These are phyloP conservation scores for Pterostichus niger DNA, from an alignment of 2,888 invertebrate genomes.

Conservation along the genomic window DNA sequence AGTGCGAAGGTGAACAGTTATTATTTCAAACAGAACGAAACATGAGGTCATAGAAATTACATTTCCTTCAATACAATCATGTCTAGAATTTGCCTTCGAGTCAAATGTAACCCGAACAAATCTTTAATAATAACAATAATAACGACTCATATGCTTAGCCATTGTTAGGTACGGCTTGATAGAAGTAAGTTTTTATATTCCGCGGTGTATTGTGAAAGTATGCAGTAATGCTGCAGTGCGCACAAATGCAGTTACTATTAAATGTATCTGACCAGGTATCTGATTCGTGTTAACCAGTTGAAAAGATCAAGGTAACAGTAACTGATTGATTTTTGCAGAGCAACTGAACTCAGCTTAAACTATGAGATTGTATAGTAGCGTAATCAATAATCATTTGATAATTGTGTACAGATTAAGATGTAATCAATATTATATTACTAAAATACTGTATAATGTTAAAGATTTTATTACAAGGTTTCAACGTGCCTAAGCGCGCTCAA, in stretches of 20 bases:
- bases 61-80: conserved; percentile 22
- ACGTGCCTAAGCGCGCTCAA: conserved; percentile 16
- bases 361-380: conserved; percentile 27
- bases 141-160: conserved; percentile 31
- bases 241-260: conserved; percentile 26
- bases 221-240: neutral
- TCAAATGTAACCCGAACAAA: conserved; percentile 39
- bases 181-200: conserved; percentile 36
- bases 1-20: conserved; percentile 25
- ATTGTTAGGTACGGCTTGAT: conserved; percentile 34
- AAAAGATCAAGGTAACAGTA: conserved; percentile 39
- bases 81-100: conserved; percentile 19
- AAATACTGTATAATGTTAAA: neutral
- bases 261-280: neutral
- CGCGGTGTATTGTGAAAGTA: conserved; percentile 38
- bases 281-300: conserved; percentile 28
- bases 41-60: conserved; percentile 52
- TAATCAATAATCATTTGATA: conserved; percentile 40
- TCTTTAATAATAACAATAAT: conserved; percentile 56
- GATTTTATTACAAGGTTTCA: conserved; percentile 30
- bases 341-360: neutral
- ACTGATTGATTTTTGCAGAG: conserved; percentile 40
- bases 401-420: conserved; percentile 39
- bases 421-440: conserved; percentile 29
- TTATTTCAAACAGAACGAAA: conserved; percentile 40